These are phyloP conservation scores for Drosophila eugracilis DNA, from an alignment of 1,140 invertebrate genomes.

Conservation along the genomic window DNA sequence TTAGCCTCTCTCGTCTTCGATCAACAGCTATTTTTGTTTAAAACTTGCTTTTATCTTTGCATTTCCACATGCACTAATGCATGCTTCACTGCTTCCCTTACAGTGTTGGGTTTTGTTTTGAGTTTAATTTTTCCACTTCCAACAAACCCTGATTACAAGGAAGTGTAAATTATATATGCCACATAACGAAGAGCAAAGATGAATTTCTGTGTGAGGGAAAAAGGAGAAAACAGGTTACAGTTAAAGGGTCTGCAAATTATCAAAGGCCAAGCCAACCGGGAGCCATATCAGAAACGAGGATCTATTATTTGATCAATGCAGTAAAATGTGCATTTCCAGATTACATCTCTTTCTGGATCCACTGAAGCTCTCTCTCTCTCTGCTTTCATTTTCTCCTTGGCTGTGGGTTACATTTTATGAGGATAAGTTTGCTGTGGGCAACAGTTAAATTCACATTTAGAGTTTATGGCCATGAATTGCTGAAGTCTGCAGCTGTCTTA, in stretches of 20 bases:
- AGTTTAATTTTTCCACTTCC: constrained; percentile 50
- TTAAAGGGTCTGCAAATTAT: constrained; percentile 58
- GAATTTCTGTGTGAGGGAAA: constrained; percentile 50
- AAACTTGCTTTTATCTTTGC: constrained; percentile 19
- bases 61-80: constrained; percentile 54
- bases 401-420: too few relatives aligned
- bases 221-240: constrained; percentile 27
- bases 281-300: constrained; percentile 21
- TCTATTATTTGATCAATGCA: constrained; percentile 14
- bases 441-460: constrained; percentile 79
- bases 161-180: constrained; percentile 14
- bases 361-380: not conserved
- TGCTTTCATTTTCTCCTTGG: too few relatives aligned
- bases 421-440: constrained; percentile 75
- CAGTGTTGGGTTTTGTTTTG: constrained; percentile 32
- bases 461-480: constrained; percentile 64
- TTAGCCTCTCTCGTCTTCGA: not conserved
- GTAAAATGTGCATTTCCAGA: too few relatives aligned
- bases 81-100: constrained; percentile 51
- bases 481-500: constrained; percentile 53
- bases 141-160: constrained; percentile 47
- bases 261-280: constrained; percentile 26
- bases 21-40: constrained; percentile 14
- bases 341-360: constrained; percentile 4
- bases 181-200: constrained; percentile 38